phyloP scores from a whole-genome alignment of 2,113 vertebrate species.

The Hystrix cristata region DNA sequence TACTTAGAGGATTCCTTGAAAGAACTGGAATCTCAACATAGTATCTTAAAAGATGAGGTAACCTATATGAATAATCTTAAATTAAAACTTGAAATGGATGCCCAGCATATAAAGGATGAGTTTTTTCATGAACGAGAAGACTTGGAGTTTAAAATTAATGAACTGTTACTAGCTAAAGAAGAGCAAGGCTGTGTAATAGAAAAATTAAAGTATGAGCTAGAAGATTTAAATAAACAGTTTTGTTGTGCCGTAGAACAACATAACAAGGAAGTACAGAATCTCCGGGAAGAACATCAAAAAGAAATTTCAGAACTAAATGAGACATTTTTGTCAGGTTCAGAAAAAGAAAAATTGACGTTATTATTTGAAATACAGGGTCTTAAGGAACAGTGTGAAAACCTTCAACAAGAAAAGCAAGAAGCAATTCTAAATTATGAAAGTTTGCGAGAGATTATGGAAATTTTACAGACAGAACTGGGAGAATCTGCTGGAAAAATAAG shows the following conservation, averaged over 20 bases:
- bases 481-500: conserved; percentile 94
- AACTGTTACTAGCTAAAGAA: conserved; percentile 94
- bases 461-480: conserved; percentile 91
- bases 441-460: conserved; percentile 91
- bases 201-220: conserved; percentile 88
- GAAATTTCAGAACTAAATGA: conserved; percentile 87
- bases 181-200: conserved; percentile 87
- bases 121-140: conserved; percentile 96
- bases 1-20: conserved; percentile 89
- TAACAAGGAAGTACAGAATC: conserved; percentile 82
- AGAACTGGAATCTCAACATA: conserved; percentile 94
- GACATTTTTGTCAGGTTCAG: conserved; percentile 82
- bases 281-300: conserved; percentile 86
- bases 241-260: conserved; percentile 78
- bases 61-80: conserved; percentile 96
- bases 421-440: conserved; percentile 91
- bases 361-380: conserved; percentile 89
- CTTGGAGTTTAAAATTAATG: conserved; percentile 98
- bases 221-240: conserved; percentile 78
- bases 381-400: conserved; percentile 88
- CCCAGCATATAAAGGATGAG: conserved; percentile 92
- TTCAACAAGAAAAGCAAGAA: conserved; percentile 92
- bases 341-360: conserved; percentile 88
- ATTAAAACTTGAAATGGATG: conserved; percentile 93
- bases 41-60: conserved; percentile 95